phyloP scores from a whole-genome alignment of 1,140 invertebrate genomes.

The Temnothorax longispinosus region DNA sequence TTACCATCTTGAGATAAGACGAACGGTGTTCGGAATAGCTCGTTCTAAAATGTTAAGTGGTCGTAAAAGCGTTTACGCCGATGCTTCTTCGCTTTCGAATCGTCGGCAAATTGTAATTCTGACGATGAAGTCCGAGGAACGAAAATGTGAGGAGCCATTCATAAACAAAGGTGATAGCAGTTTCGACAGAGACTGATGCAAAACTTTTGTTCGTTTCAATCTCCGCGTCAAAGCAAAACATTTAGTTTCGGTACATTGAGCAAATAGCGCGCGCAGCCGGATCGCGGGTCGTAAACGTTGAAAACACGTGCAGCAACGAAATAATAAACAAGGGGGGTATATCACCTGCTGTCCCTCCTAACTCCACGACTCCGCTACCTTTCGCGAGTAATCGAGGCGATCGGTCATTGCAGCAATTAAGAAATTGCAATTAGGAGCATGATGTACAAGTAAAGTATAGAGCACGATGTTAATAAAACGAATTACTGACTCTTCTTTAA shows the following conservation, averaged over 20 bases:
- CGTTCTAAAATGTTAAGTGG: not conserved
- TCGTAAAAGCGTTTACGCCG: not conserved
- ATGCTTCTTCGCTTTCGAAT: not conserved
- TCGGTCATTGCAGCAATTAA: not conserved
- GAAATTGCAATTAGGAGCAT: not conserved
- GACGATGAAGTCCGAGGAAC: not conserved
- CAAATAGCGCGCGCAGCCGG: constrained; percentile 24
- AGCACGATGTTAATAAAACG: not conserved
- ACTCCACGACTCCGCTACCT: not conserved
- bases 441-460: not conserved
- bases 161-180: not conserved
- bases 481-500: not conserved
- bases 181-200: not conserved
- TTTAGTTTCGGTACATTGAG: constrained; percentile 40
- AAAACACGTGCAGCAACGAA: not conserved
- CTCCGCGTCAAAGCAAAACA: not conserved
- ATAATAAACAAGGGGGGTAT: not conserved
- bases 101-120: not conserved
- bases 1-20: not conserved
- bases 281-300: constrained; percentile 5
- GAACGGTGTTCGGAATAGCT: not conserved
- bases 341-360: not conserved
- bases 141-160: not conserved
- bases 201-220: not conserved
- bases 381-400: not conserved